These are phyloP conservation scores for Halcyon malimbica DNA, from an alignment of 2,113 vertebrate species.

Conservation along the genomic window DNA sequence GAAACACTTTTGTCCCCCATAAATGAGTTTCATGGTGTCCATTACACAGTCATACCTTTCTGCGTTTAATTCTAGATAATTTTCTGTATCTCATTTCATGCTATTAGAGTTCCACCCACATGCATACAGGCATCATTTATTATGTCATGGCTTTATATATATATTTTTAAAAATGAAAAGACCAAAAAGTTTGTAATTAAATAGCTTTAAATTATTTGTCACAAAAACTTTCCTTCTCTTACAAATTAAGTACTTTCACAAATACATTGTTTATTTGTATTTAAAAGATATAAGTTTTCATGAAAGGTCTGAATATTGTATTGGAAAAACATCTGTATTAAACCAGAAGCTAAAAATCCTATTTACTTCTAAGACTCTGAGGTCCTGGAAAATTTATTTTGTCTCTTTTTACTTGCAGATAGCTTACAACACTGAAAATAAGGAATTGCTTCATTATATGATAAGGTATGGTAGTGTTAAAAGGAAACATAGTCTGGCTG, in stretches of 20 bases:
- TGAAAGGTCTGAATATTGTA: constrained; percentile 25
- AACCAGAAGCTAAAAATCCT: constrained; percentile 48
- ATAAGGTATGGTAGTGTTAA: constrained; percentile 9
- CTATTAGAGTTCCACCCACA: not conserved
- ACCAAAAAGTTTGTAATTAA: not conserved
- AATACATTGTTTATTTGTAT: constrained; percentile 6
- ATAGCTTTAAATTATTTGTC: not conserved
- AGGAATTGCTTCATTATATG: constrained; percentile 30
- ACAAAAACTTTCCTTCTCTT: not conserved
- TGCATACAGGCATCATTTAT: not conserved
- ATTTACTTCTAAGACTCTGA: constrained; percentile 37
- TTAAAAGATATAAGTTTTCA: constrained; percentile 29
- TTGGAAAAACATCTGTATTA: constrained; percentile 52
- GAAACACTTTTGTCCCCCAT: fast-evolving
- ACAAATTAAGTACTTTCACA: not conserved
- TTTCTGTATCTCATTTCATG: not conserved
- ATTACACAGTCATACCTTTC: not conserved
- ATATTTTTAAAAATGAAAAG: not conserved
- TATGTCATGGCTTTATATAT: fast-evolving
- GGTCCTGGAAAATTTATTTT: constrained; percentile 41
- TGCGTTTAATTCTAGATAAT: not conserved
- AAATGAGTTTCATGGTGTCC: not conserved
- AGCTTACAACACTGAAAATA: constrained; percentile 45
- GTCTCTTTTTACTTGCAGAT: constrained; percentile 26
- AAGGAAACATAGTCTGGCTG: not conserved